Evolutionary conservation across 2,888 invertebrate species (phyloP).

Genomic region (Drosophila antonietae): DNA sequence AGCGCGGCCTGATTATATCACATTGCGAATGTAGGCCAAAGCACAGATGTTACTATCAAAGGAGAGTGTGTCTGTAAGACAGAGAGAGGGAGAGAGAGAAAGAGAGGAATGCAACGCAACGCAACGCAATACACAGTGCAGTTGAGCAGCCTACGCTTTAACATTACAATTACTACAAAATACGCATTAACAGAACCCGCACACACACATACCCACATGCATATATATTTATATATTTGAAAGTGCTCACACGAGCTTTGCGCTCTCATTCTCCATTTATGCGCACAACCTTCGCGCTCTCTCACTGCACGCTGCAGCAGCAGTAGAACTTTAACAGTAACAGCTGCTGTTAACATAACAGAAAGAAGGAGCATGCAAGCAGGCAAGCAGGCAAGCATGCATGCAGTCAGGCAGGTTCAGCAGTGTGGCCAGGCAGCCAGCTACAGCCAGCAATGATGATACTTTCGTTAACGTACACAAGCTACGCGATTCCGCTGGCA

Average conservation of each 20-base stretch:
- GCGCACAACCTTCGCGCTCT: slow-evolving; percentile 45
- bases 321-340: slow-evolving; percentile 23
- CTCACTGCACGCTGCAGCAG: slow-evolving; percentile 47
- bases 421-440: slow-evolving; percentile 74
- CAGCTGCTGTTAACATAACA: slow-evolving; percentile 29
- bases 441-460: slow-evolving; percentile 71
- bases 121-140: slow-evolving; percentile 28
- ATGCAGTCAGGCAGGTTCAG: slow-evolving; percentile 41
- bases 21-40: slow-evolving; percentile 78
- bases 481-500: slow-evolving; percentile 67
- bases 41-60: slow-evolving; percentile 66
- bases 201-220: neutral
- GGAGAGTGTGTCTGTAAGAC: slow-evolving; percentile 4
- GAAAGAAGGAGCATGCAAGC: slow-evolving; percentile 22
- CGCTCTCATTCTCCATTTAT: slow-evolving; percentile 29
- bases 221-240: neutral
- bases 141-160: slow-evolving; percentile 38
- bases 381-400: slow-evolving; percentile 30
- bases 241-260: slow-evolving; percentile 23
- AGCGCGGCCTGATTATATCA: slow-evolving; percentile 79
- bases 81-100: neutral
- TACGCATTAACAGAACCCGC: slow-evolving; percentile 50
- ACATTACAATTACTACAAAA: slow-evolving; percentile 59
- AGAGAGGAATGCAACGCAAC: slow-evolving; percentile 17
- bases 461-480: slow-evolving; percentile 63